Conservation (phyloP, 2,888 invertebrate genomes). For the Tipula helvola region DNA sequence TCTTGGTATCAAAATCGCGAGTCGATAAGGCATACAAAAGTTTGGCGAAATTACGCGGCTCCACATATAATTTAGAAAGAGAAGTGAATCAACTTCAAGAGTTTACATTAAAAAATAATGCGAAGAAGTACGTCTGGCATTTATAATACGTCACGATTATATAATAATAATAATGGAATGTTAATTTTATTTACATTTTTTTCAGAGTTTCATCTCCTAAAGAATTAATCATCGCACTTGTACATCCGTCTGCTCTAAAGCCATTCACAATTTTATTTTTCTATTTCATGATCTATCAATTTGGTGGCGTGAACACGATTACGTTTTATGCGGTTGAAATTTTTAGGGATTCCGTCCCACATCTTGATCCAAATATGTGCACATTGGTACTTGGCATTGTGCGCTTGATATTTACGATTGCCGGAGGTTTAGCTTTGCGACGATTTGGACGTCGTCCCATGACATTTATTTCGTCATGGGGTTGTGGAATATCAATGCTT, state of each 20-base stretch:
- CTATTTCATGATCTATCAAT: slow-evolving; percentile 57
- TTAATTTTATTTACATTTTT: neutral
- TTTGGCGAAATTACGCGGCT: slow-evolving; percentile 45
- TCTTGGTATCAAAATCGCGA: slow-evolving; percentile 47
- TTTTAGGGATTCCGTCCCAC: slow-evolving; percentile 45
- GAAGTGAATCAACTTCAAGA: slow-evolving; percentile 48
- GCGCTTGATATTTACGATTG: slow-evolving; percentile 46
- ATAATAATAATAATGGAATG: neutral
- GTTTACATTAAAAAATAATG: slow-evolving; percentile 50
- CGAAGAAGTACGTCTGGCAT: slow-evolving; percentile 24
- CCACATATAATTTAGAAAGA: slow-evolving; percentile 46
- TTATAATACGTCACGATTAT: neutral
- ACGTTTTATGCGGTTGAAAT: slow-evolving; percentile 58
- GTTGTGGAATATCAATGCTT: slow-evolving; percentile 52
- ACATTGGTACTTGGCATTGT: slow-evolving; percentile 49
- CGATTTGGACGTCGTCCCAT: slow-evolving; percentile 47
- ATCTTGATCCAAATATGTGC: slow-evolving; percentile 43
- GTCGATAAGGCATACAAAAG: slow-evolving; percentile 46
- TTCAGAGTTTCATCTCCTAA: slow-evolving; percentile 21
- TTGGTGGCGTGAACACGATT: slow-evolving; percentile 55
- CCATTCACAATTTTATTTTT: slow-evolving; percentile 48
- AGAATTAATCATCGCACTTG: slow-evolving; percentile 43
- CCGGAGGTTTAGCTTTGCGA: slow-evolving; percentile 47
- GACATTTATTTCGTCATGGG: slow-evolving; percentile 49
- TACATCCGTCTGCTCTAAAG: slow-evolving; percentile 48